Evolutionary conservation across 35 echinoderm and acorn worm species (phyloP).

Genomic region (Holothuria glaberrima): DNA sequence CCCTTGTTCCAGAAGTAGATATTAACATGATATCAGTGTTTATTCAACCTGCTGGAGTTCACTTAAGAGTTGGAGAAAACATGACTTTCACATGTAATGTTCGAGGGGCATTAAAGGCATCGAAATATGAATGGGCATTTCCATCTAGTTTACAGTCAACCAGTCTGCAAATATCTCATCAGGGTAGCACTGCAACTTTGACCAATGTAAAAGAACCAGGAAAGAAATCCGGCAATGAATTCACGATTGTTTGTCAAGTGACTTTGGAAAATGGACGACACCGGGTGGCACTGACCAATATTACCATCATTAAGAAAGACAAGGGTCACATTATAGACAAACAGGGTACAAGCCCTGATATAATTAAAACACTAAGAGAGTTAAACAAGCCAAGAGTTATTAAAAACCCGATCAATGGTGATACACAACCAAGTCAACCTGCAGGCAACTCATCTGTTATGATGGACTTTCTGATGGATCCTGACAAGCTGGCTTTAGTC

Average conservation of each 20-base stretch:
- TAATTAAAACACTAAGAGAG: too few species aligned
- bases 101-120: not conserved
- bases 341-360: too few species aligned
- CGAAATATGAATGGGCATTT: conserved; percentile 3
- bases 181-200: conserved; percentile 8
- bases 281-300: not conserved
- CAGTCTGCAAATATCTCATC: conserved; percentile 9
- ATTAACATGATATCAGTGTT: not conserved
- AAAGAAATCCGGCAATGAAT: not conserved
- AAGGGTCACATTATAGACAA: too few species aligned
- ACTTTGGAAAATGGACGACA: conserved; percentile 16
- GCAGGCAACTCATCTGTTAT: not conserved
- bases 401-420: not conserved
- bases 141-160: conserved; percentile 1
- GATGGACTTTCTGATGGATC: not conserved
- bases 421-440: not conserved
- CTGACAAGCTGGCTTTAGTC: conserved; percentile 31
- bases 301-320: not conserved
- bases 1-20: not conserved
- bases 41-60: conserved; percentile 27
- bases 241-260: not conserved
- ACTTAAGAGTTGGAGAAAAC: conserved; percentile 31
- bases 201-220: not conserved
- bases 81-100: conserved; percentile 44
- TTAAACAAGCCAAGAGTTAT: too few species aligned